Conservation (phyloP, 2,797 vertebrate genomes). For the Natrix natrix region DNA sequence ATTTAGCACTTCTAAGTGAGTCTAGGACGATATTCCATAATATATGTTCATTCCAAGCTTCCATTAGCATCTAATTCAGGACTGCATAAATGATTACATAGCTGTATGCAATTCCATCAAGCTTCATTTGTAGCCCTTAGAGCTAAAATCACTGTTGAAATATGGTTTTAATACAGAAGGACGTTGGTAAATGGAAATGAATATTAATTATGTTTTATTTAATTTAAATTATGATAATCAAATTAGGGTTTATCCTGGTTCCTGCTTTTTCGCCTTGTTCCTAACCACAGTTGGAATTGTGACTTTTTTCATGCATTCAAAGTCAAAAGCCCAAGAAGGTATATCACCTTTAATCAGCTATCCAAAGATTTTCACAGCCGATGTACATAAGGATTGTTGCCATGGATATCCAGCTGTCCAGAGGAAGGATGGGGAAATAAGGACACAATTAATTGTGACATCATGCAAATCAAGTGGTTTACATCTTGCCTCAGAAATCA, state of each 20-base stretch:
- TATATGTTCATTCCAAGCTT: neutral
- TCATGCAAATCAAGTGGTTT: neutral
- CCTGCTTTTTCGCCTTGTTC: neutral
- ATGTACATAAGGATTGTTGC: neutral
- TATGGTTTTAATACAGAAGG: neutral
- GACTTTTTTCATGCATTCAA: neutral
- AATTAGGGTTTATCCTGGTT: neutral
- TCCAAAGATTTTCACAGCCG: neutral
- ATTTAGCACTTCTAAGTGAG: neutral
- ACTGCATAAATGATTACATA: neutral
- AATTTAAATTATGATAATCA: neutral
- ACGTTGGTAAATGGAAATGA: neutral
- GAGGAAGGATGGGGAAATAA: neutral
- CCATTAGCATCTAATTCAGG: neutral
- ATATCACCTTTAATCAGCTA: neutral
- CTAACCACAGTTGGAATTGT: neutral
- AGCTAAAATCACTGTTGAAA: neutral
- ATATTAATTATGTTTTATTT: neutral
- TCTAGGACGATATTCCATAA: neutral
- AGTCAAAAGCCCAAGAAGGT: neutral
- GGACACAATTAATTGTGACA: neutral
- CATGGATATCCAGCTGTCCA: neutral
- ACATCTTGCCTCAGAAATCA: neutral
- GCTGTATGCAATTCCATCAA: neutral
- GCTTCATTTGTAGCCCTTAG: neutral